Conservation (phyloP, 2,888 invertebrate genomes). For the Trichopoda pennipes region DNA sequence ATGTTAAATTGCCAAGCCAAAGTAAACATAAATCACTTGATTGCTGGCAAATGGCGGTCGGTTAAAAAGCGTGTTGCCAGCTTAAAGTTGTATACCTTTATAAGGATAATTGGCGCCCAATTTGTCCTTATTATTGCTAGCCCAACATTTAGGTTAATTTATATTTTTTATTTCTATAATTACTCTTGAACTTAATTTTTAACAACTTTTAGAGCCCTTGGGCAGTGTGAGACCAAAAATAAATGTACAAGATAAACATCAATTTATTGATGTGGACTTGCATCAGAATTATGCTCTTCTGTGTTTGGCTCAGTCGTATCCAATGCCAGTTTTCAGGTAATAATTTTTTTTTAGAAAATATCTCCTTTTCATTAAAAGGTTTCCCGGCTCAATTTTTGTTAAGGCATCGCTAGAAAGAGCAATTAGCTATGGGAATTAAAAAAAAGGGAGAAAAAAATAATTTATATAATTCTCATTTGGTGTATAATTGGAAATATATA, state of each 20-base stretch:
- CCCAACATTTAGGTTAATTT: constrained; percentile 39
- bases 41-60: no score
- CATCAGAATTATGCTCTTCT: constrained; percentile 83
- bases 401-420: neutral
- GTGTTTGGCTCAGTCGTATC: constrained; percentile 86
- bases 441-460: no score
- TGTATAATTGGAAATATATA: no score
- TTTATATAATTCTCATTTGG: no score
- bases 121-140: neutral
- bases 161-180: neutral
- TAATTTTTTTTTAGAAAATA: constrained; percentile 14
- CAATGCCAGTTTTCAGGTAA: constrained; percentile 87
- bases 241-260: constrained; percentile 83
- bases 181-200: neutral
- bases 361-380: neutral
- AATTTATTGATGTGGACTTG: constrained; percentile 76
- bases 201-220: constrained; percentile 81
- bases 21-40: no score
- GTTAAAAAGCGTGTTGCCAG: no score
- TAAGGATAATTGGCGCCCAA: no score
- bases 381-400: no score
- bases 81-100: no score
- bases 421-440: neutral
- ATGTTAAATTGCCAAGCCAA: no score
- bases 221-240: constrained; percentile 85